phyloP scores from a whole-genome alignment of 2,888 invertebrate species.

The Sialis lutaria region DNA sequence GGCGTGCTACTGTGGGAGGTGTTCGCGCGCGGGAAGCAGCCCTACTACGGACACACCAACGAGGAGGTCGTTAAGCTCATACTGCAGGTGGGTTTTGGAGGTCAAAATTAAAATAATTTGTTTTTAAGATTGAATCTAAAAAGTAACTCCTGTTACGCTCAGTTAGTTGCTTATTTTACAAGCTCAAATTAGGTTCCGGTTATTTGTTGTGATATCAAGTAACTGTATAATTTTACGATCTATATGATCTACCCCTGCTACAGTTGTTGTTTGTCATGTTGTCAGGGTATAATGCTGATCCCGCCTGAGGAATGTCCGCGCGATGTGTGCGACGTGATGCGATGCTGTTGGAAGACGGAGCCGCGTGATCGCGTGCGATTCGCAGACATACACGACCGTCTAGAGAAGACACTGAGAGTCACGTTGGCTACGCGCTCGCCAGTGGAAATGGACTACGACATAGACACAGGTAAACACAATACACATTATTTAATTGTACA shows the following conservation, averaged over 20 bases:
- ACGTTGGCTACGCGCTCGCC: neutral
- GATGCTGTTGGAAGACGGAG: constrained; percentile 64
- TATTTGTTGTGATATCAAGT: too few relatives aligned
- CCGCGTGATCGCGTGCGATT: constrained; percentile 61
- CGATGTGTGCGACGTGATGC: constrained; percentile 57
- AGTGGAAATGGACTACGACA: neutral
- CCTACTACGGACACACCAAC: constrained; percentile 80
- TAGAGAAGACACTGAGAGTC: constrained; percentile 28
- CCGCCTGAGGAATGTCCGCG: constrained; percentile 64
- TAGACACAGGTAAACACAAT: neutral
- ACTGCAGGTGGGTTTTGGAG: too few relatives aligned
- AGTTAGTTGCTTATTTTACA: too few relatives aligned
- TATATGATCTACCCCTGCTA: too few relatives aligned
- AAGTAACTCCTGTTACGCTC: too few relatives aligned
- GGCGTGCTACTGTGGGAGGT: constrained; percentile 91
- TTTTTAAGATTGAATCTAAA: too few relatives aligned
- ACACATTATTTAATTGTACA: too few relatives aligned
- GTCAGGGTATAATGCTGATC: constrained; percentile 59
- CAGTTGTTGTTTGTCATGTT: too few relatives aligned
- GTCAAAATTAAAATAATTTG: too few relatives aligned
- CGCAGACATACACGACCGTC: constrained; percentile 44
- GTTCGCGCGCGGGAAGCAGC: constrained; percentile 81
- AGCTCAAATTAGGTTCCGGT: too few relatives aligned
- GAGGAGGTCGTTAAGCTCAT: constrained; percentile 72
- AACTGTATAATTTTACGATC: too few relatives aligned